Evolutionary conservation across 2,113 vertebrate genomes (phyloP).

Genomic region (Noctilio leporinus): DNA sequence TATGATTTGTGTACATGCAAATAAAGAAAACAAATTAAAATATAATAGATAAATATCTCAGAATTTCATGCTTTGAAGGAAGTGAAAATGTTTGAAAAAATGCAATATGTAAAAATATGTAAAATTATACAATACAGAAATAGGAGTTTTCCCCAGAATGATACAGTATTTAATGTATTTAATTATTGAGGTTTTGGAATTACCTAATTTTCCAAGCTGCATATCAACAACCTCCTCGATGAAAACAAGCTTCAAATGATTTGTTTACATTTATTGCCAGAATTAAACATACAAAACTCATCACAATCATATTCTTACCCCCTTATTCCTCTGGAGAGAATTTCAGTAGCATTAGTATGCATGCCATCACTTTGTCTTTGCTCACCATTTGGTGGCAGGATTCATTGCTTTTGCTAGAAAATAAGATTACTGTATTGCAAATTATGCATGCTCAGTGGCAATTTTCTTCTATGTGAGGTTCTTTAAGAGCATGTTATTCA

Average conservation of each 20-base stretch:
- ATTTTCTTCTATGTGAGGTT: constrained; percentile 18
- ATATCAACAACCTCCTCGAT: neutral
- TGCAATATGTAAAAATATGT: neutral
- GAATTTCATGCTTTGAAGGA: neutral
- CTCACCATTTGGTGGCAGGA: constrained; percentile 19
- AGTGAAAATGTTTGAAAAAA: neutral
- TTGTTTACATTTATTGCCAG: neutral
- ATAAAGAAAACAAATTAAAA: neutral
- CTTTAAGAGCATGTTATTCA: neutral
- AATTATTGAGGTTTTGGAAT: neutral
- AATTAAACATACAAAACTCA: neutral
- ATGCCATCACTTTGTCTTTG: neutral
- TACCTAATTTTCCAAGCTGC: neutral
- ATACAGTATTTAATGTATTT: neutral
- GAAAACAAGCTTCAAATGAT: neutral
- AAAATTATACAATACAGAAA: neutral
- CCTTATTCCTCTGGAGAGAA: neutral
- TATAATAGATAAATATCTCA: neutral
- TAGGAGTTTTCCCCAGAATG: neutral
- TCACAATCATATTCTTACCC: neutral
- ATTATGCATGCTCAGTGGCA: constrained; percentile 36
- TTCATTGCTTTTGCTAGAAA: constrained; percentile 36
- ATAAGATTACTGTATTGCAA: constrained; percentile 8
- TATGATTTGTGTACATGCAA: neutral
- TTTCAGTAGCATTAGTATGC: neutral